Percentiles rank a stretch among this genome's conserved stretches.
These are phyloP conservation scores for Taxidea taxus DNA, from an alignment of 2,113 vertebrate species.

Conservation along the genomic window DNA sequence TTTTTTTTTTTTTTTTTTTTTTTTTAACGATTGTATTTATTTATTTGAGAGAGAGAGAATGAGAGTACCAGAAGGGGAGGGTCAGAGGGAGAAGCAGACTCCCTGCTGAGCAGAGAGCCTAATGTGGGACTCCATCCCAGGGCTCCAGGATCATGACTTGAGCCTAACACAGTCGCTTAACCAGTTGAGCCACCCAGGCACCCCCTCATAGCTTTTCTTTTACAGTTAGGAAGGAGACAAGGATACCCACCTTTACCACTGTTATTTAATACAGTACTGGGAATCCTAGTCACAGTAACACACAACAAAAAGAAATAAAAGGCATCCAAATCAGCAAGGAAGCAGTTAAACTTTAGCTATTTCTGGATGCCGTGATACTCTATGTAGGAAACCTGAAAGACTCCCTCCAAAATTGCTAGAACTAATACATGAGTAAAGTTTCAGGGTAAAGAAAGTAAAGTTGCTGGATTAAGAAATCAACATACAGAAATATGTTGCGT, in stretches of 20 bases:
- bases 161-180: too few relatives aligned
- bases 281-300: background rate
- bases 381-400: background rate
- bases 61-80: too few relatives aligned
- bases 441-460: background rate
- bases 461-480: background rate
- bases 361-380: background rate
- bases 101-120: too few relatives aligned
- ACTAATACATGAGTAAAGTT: background rate
- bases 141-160: too few relatives aligned
- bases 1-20: too few relatives aligned
- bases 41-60: too few relatives aligned
- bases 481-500: background rate
- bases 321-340: background rate
- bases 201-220: too few relatives aligned
- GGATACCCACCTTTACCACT: background rate
- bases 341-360: background rate
- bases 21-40: too few relatives aligned
- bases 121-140: too few relatives aligned
- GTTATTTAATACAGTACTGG: background rate
- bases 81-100: too few relatives aligned
- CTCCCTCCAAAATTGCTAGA: background rate
- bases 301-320: background rate
- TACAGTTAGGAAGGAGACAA: background rate
- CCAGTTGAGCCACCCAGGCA: too few relatives aligned